These are phyloP conservation scores for Spizella passerina DNA, from an alignment of 2,797 vertebrate genomes.

Conservation along the genomic window DNA sequence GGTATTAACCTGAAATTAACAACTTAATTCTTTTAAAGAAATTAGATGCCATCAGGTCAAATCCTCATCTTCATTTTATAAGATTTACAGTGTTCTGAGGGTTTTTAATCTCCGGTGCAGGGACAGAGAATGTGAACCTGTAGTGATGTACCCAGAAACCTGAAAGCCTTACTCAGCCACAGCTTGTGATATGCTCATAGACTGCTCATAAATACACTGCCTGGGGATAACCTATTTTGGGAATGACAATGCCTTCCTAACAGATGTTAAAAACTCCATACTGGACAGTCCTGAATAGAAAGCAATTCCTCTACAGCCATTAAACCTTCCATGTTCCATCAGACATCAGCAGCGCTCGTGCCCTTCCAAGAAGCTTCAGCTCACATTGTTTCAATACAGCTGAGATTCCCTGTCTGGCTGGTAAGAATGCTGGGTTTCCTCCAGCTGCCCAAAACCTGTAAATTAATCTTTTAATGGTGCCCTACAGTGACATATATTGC, in stretches of 20 bases:
- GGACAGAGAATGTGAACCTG: not conserved
- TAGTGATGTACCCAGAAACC: not conserved
- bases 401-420: not conserved
- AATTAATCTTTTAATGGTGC: not conserved
- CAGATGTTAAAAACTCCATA: not conserved
- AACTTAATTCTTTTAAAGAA: not conserved
- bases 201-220: not conserved
- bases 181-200: not conserved
- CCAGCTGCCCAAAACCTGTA: not conserved
- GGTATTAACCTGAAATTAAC: not conserved
- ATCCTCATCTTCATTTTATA: not conserved
- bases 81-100: not conserved
- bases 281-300: not conserved
- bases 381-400: not conserved
- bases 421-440: not conserved
- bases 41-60: not conserved
- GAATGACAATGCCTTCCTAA: not conserved
- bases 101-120: not conserved
- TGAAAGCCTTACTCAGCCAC: not conserved
- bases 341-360: not conserved
- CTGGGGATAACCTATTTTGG: not conserved
- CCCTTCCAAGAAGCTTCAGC: not conserved
- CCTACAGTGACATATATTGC: not conserved
- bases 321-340: not conserved
- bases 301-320: not conserved